Base-by-base conservation (phyloP, 2,113 vertebrate genomes). In the Castor canadensis region DNA sequence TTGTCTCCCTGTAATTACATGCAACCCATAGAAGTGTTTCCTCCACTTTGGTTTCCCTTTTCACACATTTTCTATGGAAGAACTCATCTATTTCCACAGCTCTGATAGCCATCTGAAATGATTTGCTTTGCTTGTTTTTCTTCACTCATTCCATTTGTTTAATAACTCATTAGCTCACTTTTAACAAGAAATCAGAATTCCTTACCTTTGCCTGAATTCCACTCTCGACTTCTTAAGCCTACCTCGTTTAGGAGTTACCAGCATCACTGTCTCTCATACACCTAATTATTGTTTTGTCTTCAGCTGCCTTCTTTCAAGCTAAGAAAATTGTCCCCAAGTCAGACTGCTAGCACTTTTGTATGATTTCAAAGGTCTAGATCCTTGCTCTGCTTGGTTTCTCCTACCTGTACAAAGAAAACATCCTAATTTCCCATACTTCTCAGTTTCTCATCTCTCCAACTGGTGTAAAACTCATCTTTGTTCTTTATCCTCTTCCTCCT, bases 111-210 rank as follows among this genome's bases (percentile, higher is more conserved):
- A 81, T 60, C 22, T 88, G 88, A 79, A 90, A 66, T 72, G 80
- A 88, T 82, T 94, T 92, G 75, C 22, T 20, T 82, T 76, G 32
- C 22, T 71, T 82, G 22, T 80, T 91, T 86, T 85, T 95, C 28
- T 58, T 95, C 45, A 72, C 45, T 92, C 56, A 13, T 87, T 91
- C 54, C 16, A 58, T 85, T 95, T 83, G 58, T 71, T 96, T 97
- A 75, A 38, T 77, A 67, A 77, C 60, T 93, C 75, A 90, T 89
- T 77, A 89, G 88, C 72, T 85, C 82, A 64, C 7, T 86, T 89
- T 94, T 72, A 86, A 76, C 69, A 80, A 85, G 67, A 84, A 72
- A 43, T 86, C n/a, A 80, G 26, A 90, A 76, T 91, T 85, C 10
- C 77, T 85, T 92, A 71, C 52, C n/a, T 90, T 90, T 87, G 45